Percentiles rank a stretch among this genome's conserved stretches.
These are phyloP conservation scores for Ginglymostoma cirratum DNA, from an alignment of 2,113 vertebrate genomes.

Conservation along the genomic window DNA sequence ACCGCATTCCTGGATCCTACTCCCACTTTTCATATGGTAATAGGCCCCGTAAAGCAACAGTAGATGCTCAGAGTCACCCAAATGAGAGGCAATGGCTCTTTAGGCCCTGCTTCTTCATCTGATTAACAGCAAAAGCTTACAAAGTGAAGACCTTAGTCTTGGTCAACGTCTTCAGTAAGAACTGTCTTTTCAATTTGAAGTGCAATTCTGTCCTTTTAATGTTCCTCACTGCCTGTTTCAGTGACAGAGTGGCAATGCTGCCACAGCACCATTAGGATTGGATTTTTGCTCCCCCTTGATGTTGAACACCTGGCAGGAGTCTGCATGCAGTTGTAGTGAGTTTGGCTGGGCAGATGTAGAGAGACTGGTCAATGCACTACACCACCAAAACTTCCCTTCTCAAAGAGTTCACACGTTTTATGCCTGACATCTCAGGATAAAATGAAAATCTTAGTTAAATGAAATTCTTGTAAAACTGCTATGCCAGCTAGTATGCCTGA, in stretches of 20 bases:
- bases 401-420: not conserved
- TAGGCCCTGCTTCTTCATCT: not conserved
- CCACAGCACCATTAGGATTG: not conserved
- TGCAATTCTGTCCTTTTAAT: not conserved
- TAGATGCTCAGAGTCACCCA: not conserved
- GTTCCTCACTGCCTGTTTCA: not conserved
- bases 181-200: not conserved
- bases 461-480: not conserved
- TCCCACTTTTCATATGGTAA: not conserved
- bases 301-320: not conserved
- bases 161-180: not conserved
- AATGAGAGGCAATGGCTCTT: not conserved
- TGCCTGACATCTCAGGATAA: not conserved
- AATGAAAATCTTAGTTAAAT: not conserved
- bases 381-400: not conserved
- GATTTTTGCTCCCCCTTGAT: not conserved
- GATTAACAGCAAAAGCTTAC: not conserved
- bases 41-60: not conserved
- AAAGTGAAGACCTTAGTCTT: not conserved
- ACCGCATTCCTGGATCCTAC: not conserved
- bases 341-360: not conserved
- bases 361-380: not conserved
- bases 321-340: not conserved
- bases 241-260: not conserved
- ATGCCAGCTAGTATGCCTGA: not conserved